A percentile compares a stretch with the other conserved stretches of the same genome.
phyloP scores from a whole-genome alignment of 2,113 vertebrate species.

The Cochlearius cochlearius region DNA sequence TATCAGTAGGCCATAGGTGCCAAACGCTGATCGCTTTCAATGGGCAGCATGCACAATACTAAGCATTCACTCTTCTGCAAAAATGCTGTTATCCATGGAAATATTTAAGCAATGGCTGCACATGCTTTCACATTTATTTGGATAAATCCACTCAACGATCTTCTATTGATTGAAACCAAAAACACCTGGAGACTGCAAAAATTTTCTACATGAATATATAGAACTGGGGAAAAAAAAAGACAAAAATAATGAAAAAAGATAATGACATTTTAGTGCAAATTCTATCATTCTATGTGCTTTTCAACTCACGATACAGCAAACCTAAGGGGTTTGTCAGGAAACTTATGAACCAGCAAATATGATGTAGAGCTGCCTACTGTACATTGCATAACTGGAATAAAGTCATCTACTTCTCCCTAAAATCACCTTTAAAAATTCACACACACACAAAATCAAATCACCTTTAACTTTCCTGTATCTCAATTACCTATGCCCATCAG shows the following conservation, averaged over 20 bases:
- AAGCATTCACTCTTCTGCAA: slow-evolving; percentile 48
- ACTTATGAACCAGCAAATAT: neutral
- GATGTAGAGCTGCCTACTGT: neutral
- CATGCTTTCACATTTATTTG: slow-evolving; percentile 1
- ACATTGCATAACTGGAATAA: neutral
- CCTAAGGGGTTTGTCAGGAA: neutral
- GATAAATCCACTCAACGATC: neutral
- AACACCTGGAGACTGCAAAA: neutral
- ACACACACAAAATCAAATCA: neutral
- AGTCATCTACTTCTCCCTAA: neutral
- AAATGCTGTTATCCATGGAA: slow-evolving; percentile 18
- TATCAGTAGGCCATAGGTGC: slow-evolving; percentile 78
- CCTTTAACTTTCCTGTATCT: neutral
- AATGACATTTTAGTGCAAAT: neutral
- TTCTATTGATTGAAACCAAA: neutral
- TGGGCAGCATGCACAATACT: slow-evolving; percentile 65
- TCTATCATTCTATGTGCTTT: neutral
- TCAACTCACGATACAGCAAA: neutral
- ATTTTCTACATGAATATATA: neutral
- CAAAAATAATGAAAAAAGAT: neutral
- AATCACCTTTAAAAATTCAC: neutral
- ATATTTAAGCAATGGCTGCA: slow-evolving; percentile 29
- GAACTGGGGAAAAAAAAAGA: neutral
- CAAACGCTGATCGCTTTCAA: slow-evolving; percentile 75
- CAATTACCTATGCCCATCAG: neutral